Percentiles rank a stretch among this genome's conserved stretches.
phyloP scores from a whole-genome alignment of 2,888 invertebrate genomes.

The Nemotelus nigrinus region DNA sequence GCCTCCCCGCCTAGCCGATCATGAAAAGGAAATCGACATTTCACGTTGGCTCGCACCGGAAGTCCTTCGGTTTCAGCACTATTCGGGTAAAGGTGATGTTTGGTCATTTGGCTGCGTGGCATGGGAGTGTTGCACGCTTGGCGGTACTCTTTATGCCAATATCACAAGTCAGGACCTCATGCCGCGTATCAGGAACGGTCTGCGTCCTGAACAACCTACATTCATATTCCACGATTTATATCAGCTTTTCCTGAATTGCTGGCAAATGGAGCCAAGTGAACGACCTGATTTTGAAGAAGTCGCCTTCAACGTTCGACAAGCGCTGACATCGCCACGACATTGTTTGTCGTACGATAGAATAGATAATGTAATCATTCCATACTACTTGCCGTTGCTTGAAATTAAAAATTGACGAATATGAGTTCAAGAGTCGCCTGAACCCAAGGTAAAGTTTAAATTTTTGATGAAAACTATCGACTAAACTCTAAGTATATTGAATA shows the following conservation, averaged over 20 bases:
- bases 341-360: constrained; percentile 60
- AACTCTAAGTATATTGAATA: too few species aligned
- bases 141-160: constrained; percentile 80
- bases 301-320: constrained; percentile 63
- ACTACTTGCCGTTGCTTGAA: constrained; percentile 63
- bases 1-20: constrained; percentile 73
- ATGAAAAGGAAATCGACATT: constrained; percentile 76
- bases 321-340: constrained; percentile 63
- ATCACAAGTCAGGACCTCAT: constrained; percentile 74
- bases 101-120: constrained; percentile 86
- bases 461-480: too few species aligned
- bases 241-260: constrained; percentile 84
- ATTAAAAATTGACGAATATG: constrained; percentile 54
- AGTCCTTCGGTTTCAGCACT: constrained; percentile 75
- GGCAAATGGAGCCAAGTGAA: constrained; percentile 85
- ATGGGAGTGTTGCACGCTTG: constrained; percentile 85
- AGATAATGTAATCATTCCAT: constrained; percentile 58
- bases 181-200: constrained; percentile 74
- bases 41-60: constrained; percentile 84
- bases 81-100: constrained; percentile 78
- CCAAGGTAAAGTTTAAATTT: too few species aligned
- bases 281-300: constrained; percentile 77
- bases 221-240: constrained; percentile 82
- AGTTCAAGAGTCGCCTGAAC: too few species aligned
- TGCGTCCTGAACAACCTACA: constrained; percentile 77